Conservation (phyloP, 2,888 invertebrate species). For the Leptinotarsa juncta region DNA sequence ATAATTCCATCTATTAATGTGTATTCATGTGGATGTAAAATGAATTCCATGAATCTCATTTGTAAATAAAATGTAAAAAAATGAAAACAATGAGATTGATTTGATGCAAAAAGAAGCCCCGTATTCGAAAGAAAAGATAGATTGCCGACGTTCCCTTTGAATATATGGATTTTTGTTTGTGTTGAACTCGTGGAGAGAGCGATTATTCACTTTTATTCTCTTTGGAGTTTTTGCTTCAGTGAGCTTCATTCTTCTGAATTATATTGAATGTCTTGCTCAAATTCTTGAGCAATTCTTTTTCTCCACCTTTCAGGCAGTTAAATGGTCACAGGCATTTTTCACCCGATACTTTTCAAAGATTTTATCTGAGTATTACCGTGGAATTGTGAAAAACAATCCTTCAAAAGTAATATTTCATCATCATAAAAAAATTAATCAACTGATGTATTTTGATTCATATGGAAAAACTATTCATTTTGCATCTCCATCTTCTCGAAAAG, state of each 20-base stretch:
- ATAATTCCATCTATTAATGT: no score
- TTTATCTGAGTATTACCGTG: background rate
- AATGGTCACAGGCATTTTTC: background rate
- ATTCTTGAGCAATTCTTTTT: constrained; percentile 1
- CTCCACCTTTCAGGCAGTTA: background rate
- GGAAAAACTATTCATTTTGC: no score
- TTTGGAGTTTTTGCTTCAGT: constrained; percentile 7
- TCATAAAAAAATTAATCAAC: no score
- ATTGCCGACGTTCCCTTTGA: constrained; percentile 8
- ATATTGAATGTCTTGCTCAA: constrained; percentile 8
- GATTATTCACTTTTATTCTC: constrained; percentile 15
- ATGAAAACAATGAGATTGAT: background rate
- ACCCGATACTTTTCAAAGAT: background rate
- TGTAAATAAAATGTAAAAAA: background rate
- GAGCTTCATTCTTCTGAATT: background rate
- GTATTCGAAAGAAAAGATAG: background rate
- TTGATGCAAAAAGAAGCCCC: background rate
- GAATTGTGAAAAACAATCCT: no score
- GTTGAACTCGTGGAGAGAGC: background rate
- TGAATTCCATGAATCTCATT: background rate
- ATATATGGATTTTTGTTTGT: constrained; percentile 11
- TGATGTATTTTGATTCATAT: no score
- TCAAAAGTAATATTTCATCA: no score
- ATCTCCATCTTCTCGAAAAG: no score
- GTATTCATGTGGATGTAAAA: no score